Evolutionary conservation across 2,797 vertebrate genomes (phyloP).

Genomic region (Pantherophis alleghaniensis): DNA sequence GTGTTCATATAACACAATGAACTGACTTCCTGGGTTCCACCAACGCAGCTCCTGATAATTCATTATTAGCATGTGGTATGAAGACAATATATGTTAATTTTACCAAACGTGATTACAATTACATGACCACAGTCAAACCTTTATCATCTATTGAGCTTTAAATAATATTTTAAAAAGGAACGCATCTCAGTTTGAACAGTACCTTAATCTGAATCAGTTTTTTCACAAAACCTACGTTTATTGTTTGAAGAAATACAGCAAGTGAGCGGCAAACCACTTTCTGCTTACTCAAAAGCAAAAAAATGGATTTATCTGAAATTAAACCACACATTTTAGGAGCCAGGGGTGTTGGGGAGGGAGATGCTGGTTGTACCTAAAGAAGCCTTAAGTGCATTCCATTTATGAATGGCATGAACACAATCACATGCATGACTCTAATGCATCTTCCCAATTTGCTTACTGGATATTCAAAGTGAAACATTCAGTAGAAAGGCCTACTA

Average conservation of each 20-base stretch:
- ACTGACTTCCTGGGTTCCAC: not conserved
- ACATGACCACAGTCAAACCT: not conserved
- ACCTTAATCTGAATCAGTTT: not conserved
- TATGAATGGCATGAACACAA: not conserved
- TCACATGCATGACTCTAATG: not conserved
- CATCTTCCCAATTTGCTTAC: not conserved
- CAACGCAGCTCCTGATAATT: not conserved
- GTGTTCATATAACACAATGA: not conserved
- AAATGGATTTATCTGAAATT: too few species aligned
- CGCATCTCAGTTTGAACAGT: not conserved
- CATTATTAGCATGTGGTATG: not conserved
- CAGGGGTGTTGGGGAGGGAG: not conserved
- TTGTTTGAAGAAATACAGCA: not conserved
- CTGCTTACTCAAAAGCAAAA: not conserved
- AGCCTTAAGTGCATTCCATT: not conserved
- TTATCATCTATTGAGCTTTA: not conserved
- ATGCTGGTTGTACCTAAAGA: not conserved
- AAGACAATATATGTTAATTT: not conserved
- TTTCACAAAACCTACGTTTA: not conserved
- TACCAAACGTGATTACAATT: not conserved
- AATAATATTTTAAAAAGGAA: not conserved
- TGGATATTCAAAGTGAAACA: not conserved
- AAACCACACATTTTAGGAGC: not conserved
- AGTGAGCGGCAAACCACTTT: not conserved
- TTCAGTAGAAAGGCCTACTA: not conserved